Base-by-base conservation (phyloP, 37 sponge, comb jelly and placozoan genomes). In the Chondrosia reniformis region DNA sequence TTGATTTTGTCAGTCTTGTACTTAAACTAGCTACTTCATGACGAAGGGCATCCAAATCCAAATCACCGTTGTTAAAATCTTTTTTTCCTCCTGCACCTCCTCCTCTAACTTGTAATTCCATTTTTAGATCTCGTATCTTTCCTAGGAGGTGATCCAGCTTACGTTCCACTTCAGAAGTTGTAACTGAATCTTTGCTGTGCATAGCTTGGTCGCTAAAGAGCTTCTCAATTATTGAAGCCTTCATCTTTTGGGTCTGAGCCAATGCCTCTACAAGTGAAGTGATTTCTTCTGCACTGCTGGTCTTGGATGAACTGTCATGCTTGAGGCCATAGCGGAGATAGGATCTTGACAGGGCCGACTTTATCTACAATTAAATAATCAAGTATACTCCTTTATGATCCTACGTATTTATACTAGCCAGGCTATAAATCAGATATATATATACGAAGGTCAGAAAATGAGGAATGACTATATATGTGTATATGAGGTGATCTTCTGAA, bases 281-380 rank as follows among this genome's bases (percentile, higher is more conserved):
- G 8, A 59, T 30, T 13, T 59, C 61, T 30, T 59, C 61, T n/a
- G n/a, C n/a, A 3, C 40, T 25, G 40, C 44, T 40, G 42, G 72
- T 39, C 43, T 39, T 41, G 6, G 72, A 69, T 1, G 42, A 30
- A 37, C 39, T 7, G 44, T 69, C 72, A 19, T 44, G 4, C 9
- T 44, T 19, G 1, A 69, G n/a, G 0, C 72, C 72, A 40, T 69
- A 44, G 4, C 72, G 42, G n/a, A 69, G 4, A 1, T 25, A 34
- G 4, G 72, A 69, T 25, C 72, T 19, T 19, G 72, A 69, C 43
- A 69, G 36, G 2, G 72, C 72, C n/a, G 44, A 69, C 43, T 44
- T 19, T 25, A 69, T 44, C 72, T 69, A 7, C 2, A 39, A 56
- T 24, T 56, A 28, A 56, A 6, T 28, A 28, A 6, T 24, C 7